Percentiles rank a stretch among this genome's conserved stretches.
phyloP scores from a whole-genome alignment of 2,113 vertebrate genomes.

The Pyrgilauda ruficollis region DNA sequence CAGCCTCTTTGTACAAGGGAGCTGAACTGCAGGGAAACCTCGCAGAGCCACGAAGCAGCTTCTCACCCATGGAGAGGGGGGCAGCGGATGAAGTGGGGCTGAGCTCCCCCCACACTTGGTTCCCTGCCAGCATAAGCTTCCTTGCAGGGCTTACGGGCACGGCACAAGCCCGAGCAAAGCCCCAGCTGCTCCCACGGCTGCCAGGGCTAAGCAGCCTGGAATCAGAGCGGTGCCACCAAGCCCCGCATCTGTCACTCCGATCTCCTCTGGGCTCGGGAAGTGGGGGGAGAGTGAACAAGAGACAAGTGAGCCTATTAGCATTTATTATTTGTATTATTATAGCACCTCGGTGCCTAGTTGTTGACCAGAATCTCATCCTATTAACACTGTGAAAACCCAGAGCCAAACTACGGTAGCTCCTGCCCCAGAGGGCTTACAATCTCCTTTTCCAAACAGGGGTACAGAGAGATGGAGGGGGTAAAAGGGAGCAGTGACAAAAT shows the following conservation, averaged over 20 bases:
- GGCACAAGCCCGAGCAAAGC: not conserved
- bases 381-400: constrained; percentile 34
- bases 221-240: not conserved
- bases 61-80: not conserved
- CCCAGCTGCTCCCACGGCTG: not conserved
- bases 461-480: not conserved
- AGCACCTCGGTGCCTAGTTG: constrained; percentile 42
- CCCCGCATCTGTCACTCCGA: not conserved
- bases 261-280: not conserved
- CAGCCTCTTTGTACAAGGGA: not conserved
- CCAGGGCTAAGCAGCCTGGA: not conserved
- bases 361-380: constrained; percentile 4
- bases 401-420: not conserved
- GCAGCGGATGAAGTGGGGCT: not conserved
- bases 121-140: constrained; percentile 33
- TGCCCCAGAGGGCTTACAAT: constrained; percentile 49
- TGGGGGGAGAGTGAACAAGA: not conserved
- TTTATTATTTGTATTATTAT: constrained; percentile 49
- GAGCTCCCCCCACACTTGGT: not conserved
- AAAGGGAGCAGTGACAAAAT: not conserved
- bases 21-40: not conserved
- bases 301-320: constrained; percentile 16
- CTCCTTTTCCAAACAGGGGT: not conserved
- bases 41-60: accelerated
- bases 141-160: not conserved